Percentiles rank a stretch among this genome's conserved stretches.
Conservation (phyloP, 2,113 vertebrate genomes). For the Eublepharis macularius region DNA sequence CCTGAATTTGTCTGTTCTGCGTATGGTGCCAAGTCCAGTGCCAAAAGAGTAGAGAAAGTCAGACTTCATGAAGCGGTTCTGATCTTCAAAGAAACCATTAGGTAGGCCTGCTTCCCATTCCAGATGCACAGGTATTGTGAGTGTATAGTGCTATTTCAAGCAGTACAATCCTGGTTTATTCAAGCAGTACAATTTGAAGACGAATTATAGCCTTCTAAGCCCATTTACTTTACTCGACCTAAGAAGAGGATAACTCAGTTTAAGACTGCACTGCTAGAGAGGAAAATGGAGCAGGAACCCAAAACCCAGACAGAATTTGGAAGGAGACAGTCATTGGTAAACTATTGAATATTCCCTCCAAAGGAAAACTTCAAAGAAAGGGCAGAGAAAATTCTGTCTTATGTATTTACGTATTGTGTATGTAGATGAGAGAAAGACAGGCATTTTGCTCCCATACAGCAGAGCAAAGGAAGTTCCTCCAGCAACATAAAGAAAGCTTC, state of each 20-base stretch:
- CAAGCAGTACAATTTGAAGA: too few species aligned
- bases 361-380: too few species aligned
- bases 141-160: background rate
- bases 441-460: background rate
- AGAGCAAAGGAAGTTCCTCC: background rate
- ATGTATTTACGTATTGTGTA: background rate
- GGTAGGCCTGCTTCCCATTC: background rate
- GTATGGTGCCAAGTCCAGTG: background rate
- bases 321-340: background rate
- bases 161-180: too few species aligned
- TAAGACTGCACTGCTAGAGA: background rate
- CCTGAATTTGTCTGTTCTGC: background rate
- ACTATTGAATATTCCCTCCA: background rate
- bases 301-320: background rate
- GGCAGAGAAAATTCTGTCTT: background rate
- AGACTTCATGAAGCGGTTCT: background rate
- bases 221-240: too few species aligned
- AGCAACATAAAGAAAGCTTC: constrained; percentile 10
- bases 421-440: background rate
- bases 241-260: too few species aligned
- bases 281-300: background rate
- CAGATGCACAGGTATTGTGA: background rate
- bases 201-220: too few species aligned
- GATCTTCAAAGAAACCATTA: background rate
- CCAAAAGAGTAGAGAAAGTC: background rate